These are phyloP conservation scores for Thyatira batis DNA, from an alignment of 2,888 invertebrate species.

Conservation along the genomic window DNA sequence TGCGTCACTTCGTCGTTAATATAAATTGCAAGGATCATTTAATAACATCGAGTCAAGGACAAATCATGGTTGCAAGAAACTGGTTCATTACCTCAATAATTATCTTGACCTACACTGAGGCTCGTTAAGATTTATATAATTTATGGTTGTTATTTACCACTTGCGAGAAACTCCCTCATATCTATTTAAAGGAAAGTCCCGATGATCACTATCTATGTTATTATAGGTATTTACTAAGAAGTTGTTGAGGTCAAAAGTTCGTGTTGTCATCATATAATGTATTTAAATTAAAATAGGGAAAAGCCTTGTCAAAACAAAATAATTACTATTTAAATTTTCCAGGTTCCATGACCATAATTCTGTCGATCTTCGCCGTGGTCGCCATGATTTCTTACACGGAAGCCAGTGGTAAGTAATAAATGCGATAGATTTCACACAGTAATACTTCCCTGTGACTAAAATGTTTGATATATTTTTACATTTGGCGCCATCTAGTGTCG, in stretches of 20 bases:
- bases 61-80: background rate
- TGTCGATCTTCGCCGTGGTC: constrained; percentile 44
- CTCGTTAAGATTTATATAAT: background rate
- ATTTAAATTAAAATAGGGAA: background rate
- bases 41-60: background rate
- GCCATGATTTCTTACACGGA: constrained; percentile 48
- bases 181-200: background rate
- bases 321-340: constrained; percentile 25
- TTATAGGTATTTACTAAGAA: no score
- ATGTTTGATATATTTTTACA: background rate
- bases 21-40: background rate
- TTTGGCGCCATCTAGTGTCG: background rate
- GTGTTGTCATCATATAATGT: no score
- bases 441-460: background rate
- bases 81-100: background rate
- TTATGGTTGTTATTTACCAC: background rate
- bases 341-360: constrained; percentile 56
- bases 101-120: background rate
- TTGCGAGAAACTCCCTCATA: background rate
- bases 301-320: background rate
- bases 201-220: no score
- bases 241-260: no score
- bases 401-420: constrained; percentile 42
- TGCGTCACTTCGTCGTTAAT: background rate
- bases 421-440: no score